Conservation (phyloP, 2,888 invertebrate genomes). For the Lucinisca nassula region DNA sequence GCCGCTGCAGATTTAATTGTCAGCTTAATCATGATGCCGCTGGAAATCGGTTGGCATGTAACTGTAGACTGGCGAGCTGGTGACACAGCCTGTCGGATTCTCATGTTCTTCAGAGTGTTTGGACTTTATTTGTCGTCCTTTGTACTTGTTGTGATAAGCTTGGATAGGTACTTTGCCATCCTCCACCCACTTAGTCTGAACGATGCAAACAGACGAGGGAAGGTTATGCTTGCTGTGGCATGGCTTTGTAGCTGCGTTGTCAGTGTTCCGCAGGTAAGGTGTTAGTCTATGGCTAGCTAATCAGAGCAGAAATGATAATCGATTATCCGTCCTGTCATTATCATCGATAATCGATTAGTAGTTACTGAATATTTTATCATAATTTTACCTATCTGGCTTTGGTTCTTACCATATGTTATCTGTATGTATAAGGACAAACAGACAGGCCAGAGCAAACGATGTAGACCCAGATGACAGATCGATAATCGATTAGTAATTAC, state of each 20-base stretch:
- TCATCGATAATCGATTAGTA: too few species aligned
- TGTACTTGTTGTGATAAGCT: slow-evolving; percentile 93
- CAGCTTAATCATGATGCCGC: slow-evolving; percentile 93
- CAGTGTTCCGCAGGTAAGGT: slow-evolving; percentile 82
- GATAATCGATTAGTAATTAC: too few species aligned
- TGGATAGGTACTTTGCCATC: slow-evolving; percentile 83
- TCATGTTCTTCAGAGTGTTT: slow-evolving; percentile 92
- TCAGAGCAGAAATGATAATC: too few species aligned
- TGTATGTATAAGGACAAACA: too few species aligned
- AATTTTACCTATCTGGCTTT: too few species aligned
- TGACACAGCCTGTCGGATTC: slow-evolving; percentile 92
- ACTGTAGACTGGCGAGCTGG: slow-evolving; percentile 94
- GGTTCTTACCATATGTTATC: too few species aligned
- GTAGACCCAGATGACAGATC: too few species aligned
- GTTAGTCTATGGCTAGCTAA: too few species aligned
- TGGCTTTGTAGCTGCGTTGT: slow-evolving; percentile 81
- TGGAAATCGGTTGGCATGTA: slow-evolving; percentile 91
- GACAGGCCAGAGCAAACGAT: too few species aligned
- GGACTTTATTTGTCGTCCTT: slow-evolving; percentile 93
- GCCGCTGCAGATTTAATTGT: slow-evolving; percentile 95
- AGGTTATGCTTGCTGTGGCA: slow-evolving; percentile 79
- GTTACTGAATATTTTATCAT: too few species aligned
- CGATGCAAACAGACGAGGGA: slow-evolving; percentile 79
- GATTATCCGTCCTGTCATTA: too few species aligned
- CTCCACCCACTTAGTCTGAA: slow-evolving; percentile 81